Percentiles rank a stretch among this genome's conserved stretches.
Evolutionary conservation across 2,888 invertebrate species (phyloP).

Genomic region (Creontiades dilutus): DNA sequence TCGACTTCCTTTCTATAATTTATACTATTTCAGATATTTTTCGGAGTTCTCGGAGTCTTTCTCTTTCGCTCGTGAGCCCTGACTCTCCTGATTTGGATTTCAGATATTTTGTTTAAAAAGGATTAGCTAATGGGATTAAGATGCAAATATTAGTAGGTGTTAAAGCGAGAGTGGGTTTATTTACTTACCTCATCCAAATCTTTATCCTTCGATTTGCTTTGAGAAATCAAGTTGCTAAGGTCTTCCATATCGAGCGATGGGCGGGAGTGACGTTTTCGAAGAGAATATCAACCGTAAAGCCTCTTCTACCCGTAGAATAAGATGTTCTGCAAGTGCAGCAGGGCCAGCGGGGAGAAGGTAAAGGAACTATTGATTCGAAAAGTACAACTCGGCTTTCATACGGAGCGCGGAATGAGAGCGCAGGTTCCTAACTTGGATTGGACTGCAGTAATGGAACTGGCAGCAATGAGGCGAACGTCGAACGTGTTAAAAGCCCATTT

Average conservation of each 20-base stretch:
- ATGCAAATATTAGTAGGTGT: too few relatives aligned
- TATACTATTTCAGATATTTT: too few relatives aligned
- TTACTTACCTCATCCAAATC: conserved; percentile 72
- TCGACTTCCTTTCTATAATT: too few relatives aligned
- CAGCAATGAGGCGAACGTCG: not conserved
- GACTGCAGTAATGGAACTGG: conserved; percentile 28
- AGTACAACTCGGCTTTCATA: conserved; percentile 34
- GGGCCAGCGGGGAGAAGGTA: not conserved
- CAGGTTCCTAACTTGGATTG: conserved; percentile 41
- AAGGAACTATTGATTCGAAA: conserved; percentile 61
- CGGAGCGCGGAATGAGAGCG: conserved; percentile 51
- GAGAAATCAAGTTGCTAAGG: conserved; percentile 67
- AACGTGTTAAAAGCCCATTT: not conserved
- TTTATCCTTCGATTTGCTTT: conserved; percentile 72
- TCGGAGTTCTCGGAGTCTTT: too few relatives aligned
- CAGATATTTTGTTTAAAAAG: too few relatives aligned
- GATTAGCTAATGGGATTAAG: too few relatives aligned
- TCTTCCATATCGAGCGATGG: conserved; percentile 66
- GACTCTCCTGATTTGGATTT: too few relatives aligned
- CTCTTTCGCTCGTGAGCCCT: too few relatives aligned
- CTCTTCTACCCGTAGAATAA: not conserved
- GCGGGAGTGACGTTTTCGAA: not conserved
- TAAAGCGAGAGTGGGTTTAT: too few relatives aligned
- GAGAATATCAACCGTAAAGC: not conserved
- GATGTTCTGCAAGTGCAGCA: not conserved